Evolutionary conservation across 2,888 invertebrate species (phyloP).

Genomic region (Orthonevra nobilis): DNA sequence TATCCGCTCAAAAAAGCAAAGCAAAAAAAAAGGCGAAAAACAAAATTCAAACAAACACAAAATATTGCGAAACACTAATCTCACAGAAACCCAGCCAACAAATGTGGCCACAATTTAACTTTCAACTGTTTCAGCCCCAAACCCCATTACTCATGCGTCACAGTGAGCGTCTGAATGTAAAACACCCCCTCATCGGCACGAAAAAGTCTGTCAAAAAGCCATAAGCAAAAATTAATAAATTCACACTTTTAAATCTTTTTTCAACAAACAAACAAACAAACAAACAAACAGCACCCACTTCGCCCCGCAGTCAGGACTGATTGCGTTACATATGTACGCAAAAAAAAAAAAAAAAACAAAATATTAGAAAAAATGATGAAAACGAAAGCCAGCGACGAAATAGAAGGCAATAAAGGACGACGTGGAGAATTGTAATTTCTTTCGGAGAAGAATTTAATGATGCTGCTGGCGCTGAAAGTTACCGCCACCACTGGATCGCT

Average conservation of each 20-base stretch:
- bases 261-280: constrained; percentile 32
- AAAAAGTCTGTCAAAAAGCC: constrained; percentile 30
- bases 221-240: constrained; percentile 69
- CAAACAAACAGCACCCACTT: constrained; percentile 34
- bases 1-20: no score
- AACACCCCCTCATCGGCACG: not conserved
- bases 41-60: constrained; percentile 9
- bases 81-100: constrained; percentile 38
- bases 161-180: not conserved
- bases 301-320: constrained; percentile 10
- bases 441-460: constrained; percentile 63
- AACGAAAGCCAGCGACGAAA: no score
- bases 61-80: constrained; percentile 19
- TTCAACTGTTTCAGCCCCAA: not conserved
- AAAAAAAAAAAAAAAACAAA: not conserved
- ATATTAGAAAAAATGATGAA: no score
- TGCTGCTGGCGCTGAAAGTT: constrained; percentile 49
- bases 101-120: constrained; percentile 53
- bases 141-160: not conserved
- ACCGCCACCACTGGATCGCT: constrained; percentile 55
- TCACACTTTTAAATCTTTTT: constrained; percentile 68
- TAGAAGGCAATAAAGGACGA: constrained; percentile 22
- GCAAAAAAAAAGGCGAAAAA: no score
- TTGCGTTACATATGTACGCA: not conserved
- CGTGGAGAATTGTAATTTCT: constrained; percentile 48